Evolutionary conservation across 2,888 invertebrate genomes (phyloP), one percentile per base, ranked within the genome.

Genomic region (Adelognathus sp.): DNA sequence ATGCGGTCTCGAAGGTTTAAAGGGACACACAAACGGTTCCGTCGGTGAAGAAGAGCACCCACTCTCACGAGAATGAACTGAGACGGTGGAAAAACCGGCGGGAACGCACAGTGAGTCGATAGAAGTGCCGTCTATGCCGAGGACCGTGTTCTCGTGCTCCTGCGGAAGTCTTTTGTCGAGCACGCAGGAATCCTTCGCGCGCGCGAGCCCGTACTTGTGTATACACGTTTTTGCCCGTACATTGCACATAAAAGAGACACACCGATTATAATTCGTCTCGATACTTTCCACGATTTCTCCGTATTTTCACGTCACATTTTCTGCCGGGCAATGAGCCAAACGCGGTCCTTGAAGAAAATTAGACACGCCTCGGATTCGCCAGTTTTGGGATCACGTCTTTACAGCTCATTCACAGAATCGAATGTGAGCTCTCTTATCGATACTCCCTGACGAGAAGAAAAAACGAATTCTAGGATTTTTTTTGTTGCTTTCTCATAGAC

Each of bases 271-370:
- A 82, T 81, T 82, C 81, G 81, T 82, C 76, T 79, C 79, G 77
- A 81, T 71, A 82, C 79, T 81, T 77, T 79, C 50, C 61, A 79
- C 77, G 61, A 81, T 82, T 82, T 82, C 81, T 72, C 16, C 73
- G 77, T 79, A 82, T 82, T 82, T 81, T 81, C 79, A 82, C 76
- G 78, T 76, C 63, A 18, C 54, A 80, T 80, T 79, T 79, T 27
- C 56, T n/a, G n/a, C n/a, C 74, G 69, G 44, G 18, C 67, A 58
- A 79, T 76, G 61, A 75, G 52, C 52, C 39, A 5, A 66, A 50
- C 41, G 18, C 11, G 54, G 16, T 41, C 11, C 14, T 41, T 11
- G 24, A 21, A 21, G 31, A 18, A 33, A 71, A 72, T 80, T 76
- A 39, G 73, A 56, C 74, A 79, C 74, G 80, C 80, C 63, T 72